These are phyloP conservation scores for Carapus acus DNA, from an alignment of 2,797 vertebrate species.

Conservation along the genomic window DNA sequence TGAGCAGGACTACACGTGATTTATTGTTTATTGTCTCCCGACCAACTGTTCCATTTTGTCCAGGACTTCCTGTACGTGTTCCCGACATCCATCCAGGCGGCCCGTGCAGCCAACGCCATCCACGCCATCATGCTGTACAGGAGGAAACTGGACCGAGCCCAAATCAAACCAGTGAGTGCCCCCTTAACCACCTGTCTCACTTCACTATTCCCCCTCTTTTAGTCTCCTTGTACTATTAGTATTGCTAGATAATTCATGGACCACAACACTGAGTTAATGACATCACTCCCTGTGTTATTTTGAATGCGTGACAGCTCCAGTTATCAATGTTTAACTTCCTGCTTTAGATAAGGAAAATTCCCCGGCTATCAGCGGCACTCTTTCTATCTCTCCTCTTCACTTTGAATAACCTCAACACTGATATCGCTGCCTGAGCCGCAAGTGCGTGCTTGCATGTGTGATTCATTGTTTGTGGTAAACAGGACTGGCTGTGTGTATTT, in stretches of 20 bases:
- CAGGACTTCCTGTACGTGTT: slow-evolving; percentile 86
- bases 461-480: slow-evolving; percentile 10
- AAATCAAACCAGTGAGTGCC: slow-evolving; percentile 87
- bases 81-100: slow-evolving; percentile 85
- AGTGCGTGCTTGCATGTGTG: no score
- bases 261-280: neutral
- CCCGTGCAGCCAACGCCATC: slow-evolving; percentile 88
- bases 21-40: neutral
- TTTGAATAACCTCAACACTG: slow-evolving; percentile 1
- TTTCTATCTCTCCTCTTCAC: slow-evolving; percentile 27
- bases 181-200: no score
- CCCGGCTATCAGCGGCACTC: neutral
- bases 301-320: no score
- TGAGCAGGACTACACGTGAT: no score
- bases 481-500: slow-evolving; percentile 10
- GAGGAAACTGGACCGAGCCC: slow-evolving; percentile 89
- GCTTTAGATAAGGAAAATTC: neutral
- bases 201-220: neutral
- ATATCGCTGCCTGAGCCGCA: no score
- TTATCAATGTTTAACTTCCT: slow-evolving; percentile 37
- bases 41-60: neutral
- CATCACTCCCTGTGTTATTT: no score
- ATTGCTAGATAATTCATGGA: neutral
- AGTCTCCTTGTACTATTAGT: neutral
- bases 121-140: slow-evolving; percentile 89